Percentiles rank a stretch among this genome's conserved stretches.
Conservation (phyloP, 2,113 vertebrate species). For the Poecilia latipinna region DNA sequence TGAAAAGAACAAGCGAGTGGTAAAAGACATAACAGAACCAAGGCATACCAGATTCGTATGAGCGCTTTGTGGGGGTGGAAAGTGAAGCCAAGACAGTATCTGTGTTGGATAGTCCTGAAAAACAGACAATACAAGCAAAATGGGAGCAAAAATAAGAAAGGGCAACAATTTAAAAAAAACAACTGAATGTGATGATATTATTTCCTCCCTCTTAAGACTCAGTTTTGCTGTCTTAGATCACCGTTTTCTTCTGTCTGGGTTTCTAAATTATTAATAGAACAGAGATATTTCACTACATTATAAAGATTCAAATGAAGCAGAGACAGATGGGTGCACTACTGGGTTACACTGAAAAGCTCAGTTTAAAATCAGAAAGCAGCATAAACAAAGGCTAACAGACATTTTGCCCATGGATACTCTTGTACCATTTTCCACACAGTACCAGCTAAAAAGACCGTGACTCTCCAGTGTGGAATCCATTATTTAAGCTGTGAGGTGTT, state of each 20-base stretch:
- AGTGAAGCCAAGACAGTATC: slow-evolving; percentile 60
- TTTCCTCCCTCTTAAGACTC: not conserved
- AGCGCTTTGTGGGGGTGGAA: slow-evolving; percentile 71
- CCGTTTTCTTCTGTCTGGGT: not conserved
- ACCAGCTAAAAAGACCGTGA: slow-evolving; percentile 24
- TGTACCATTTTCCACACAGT: slow-evolving; percentile 25
- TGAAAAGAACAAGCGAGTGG: slow-evolving; percentile 14
- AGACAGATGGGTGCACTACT: not conserved
- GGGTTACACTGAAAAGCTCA: slow-evolving; percentile 2
- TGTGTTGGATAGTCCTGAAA: slow-evolving; percentile 64
- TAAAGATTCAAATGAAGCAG: not conserved
- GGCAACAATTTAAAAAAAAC: not conserved
- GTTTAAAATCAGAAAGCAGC: slow-evolving; percentile 16
- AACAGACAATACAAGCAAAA: not conserved
- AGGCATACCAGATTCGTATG: slow-evolving; percentile 70
- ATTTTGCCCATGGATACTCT: slow-evolving; percentile 21
- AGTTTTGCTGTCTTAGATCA: slow-evolving; percentile 13
- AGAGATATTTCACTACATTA: not conserved
- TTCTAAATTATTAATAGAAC: not conserved
- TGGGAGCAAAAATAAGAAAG: not conserved
- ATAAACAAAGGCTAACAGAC: slow-evolving; percentile 6
- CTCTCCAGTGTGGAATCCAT: slow-evolving; percentile 24
- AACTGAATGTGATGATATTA: not conserved
- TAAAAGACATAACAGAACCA: not conserved
- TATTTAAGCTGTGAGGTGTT: slow-evolving; percentile 3